These are phyloP conservation scores for Pararge aegeria DNA, from an alignment of 1,140 invertebrate species.

Conservation along the genomic window DNA sequence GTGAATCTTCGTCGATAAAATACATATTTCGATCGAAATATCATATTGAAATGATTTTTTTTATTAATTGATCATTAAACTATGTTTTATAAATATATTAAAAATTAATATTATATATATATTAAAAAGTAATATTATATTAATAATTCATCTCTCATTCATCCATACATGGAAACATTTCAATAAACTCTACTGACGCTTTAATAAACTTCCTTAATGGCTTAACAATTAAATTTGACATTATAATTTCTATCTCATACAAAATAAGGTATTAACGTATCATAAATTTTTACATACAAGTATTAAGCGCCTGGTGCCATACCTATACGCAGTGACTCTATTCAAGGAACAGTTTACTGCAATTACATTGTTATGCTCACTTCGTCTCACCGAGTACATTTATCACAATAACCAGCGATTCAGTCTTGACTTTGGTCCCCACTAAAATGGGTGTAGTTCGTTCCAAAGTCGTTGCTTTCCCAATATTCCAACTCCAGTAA, in stretches of 20 bases:
- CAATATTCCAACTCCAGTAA: slow-evolving; percentile 32
- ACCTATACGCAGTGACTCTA: slow-evolving; percentile 60
- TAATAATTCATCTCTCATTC: too few relatives aligned
- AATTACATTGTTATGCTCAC: slow-evolving; percentile 78
- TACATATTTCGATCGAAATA: too few relatives aligned
- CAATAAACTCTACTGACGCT: too few relatives aligned
- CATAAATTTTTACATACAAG: slow-evolving; percentile 8
- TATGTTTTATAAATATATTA: too few relatives aligned
- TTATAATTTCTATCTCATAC: background rate
- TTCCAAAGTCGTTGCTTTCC: slow-evolving; percentile 33
- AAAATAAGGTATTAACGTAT: background rate
- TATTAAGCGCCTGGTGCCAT: slow-evolving; percentile 37
- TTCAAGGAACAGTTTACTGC: slow-evolving; percentile 76
- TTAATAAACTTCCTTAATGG: too few relatives aligned
- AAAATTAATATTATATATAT: too few relatives aligned
- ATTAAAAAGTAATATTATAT: too few relatives aligned
- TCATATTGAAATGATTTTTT: too few relatives aligned
- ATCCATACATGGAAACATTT: too few relatives aligned
- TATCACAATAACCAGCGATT: slow-evolving; percentile 62
- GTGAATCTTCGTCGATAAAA: too few relatives aligned
- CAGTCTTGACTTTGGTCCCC: slow-evolving; percentile 67
- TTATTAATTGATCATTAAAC: too few relatives aligned
- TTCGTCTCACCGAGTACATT: slow-evolving; percentile 64
- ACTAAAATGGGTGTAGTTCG: slow-evolving; percentile 63
- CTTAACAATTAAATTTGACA: background rate